Evolutionary conservation across 1,140 invertebrate genomes (phyloP), one percentile per base, ranked within the genome.

Genomic region (Zaprionus tsacasi): DNA sequence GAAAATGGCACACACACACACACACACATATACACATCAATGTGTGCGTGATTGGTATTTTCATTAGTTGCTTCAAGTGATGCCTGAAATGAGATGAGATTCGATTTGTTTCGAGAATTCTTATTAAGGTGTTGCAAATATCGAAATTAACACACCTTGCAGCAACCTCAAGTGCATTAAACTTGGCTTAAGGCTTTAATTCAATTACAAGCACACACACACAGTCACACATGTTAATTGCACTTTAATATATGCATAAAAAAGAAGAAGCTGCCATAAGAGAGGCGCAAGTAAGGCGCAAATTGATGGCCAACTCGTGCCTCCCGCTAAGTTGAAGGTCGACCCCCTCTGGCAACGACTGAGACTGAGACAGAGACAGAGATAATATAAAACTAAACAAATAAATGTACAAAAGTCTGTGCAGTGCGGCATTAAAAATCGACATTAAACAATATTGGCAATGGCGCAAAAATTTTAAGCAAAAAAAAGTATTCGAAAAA

Each of bases 221-320:
- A 66, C 11, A 43, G 6, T 17, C n/a, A 64, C 13, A 61, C 1
- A 27, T 57, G 61, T 71, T 85, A 85, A 85, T 85, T 86, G 64
- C 74, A 63, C 52, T 85, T 85, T 85, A 65, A 78, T 85, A 81
- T 81, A 74, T 66, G 15, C 54, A 52, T 30, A 57, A 56, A 69
- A 63, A 50, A 58, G 27, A 54, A 52, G 35, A 27, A 40, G 25
- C 67, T 59, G 43, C 67, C 52, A 61, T 15, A 10, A 52, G 64
- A 12, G 33, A 17, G 63, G 25, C 43, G 35, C 71, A 74, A 82
- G 79, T 73, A 25, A 17, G 63, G 25, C 43, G 35, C 71, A 74
- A 82, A 82, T 73, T 79, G 76, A 86, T 87, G 76, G 68, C 61
- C 35, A 68, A 79, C 61, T 79, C 76, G 82, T 87, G 82, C 64